Evolutionary conservation across 2,888 invertebrate genomes (phyloP).

Genomic region (Helobdella robusta): DNA sequence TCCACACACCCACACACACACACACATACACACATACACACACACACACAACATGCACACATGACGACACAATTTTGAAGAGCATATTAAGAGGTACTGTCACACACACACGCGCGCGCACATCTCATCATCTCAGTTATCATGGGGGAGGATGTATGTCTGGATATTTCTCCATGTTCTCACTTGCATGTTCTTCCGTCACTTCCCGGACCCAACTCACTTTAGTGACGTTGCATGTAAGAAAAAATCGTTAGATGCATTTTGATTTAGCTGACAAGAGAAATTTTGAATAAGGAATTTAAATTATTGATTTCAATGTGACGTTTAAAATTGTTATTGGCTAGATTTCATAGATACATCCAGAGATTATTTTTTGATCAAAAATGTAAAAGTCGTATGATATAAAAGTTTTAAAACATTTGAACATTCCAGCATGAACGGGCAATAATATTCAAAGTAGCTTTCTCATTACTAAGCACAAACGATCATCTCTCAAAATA

Average conservation of each 20-base stretch:
- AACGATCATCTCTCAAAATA: neutral
- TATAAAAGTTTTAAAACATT: neutral
- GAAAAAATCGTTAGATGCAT: no score
- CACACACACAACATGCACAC: conserved; percentile 3
- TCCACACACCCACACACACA: neutral
- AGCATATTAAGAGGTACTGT: neutral
- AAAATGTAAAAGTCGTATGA: no score
- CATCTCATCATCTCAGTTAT: neutral
- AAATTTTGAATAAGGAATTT: no score
- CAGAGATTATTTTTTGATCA: no score
- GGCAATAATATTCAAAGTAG: neutral
- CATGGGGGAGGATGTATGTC: neutral
- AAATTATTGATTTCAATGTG: no score
- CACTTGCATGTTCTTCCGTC: no score
- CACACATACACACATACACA: conserved; percentile 2
- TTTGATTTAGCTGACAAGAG: no score
- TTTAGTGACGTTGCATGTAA: no score
- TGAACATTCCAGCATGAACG: neutral
- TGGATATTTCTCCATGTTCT: neutral
- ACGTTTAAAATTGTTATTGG: no score
- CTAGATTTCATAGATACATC: no score
- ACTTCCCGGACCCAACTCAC: no score
- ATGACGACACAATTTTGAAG: no score
- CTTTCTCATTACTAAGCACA: neutral
- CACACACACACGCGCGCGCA: conserved; percentile 4